Conservation (phyloP, 1,140 invertebrate species). For the Lasaia peninsularis region DNA sequence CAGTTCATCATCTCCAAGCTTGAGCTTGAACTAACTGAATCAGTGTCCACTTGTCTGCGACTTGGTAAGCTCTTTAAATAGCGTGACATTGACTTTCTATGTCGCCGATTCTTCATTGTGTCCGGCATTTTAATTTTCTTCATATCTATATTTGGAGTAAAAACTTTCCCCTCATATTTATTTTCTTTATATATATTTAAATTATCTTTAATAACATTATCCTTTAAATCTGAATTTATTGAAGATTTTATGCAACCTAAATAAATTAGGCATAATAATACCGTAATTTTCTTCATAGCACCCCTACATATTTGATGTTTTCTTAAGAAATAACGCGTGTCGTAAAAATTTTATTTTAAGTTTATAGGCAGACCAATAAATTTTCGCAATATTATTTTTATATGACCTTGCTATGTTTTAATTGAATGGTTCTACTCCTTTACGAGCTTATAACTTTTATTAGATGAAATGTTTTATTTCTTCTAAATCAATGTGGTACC, state of each 20-base stretch:
- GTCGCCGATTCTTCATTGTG: not conserved
- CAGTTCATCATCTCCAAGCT: slow-evolving; percentile 42
- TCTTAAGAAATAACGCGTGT: not conserved
- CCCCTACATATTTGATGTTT: slow-evolving; percentile 16
- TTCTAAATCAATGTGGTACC: too few relatives aligned
- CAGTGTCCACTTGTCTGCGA: not conserved
- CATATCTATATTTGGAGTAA: not conserved
- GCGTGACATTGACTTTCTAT: not conserved
- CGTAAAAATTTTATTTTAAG: slow-evolving; percentile 16
- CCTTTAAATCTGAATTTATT: slow-evolving; percentile 21
- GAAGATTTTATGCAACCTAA: slow-evolving; percentile 16
- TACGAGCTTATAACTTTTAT: not conserved
- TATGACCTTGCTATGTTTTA: not conserved
- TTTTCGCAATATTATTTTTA: slow-evolving; percentile 19
- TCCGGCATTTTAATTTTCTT: not conserved
- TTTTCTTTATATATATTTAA: not conserved
- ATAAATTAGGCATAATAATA: slow-evolving; percentile 18
- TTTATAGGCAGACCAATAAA: slow-evolving; percentile 25
- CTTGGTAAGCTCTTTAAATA: not conserved
- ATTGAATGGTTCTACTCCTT: not conserved
- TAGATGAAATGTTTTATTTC: too few relatives aligned
- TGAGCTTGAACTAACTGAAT: slow-evolving; percentile 30
- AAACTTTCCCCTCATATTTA: slow-evolving; percentile 12
- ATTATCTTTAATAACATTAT: slow-evolving; percentile 15
- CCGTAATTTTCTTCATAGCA: not conserved